A percentile compares a stretch with the other conserved stretches of the same genome.
phyloP scores from a whole-genome alignment of 2,888 invertebrate species.

The Harpagoxenus sublaevis region DNA sequence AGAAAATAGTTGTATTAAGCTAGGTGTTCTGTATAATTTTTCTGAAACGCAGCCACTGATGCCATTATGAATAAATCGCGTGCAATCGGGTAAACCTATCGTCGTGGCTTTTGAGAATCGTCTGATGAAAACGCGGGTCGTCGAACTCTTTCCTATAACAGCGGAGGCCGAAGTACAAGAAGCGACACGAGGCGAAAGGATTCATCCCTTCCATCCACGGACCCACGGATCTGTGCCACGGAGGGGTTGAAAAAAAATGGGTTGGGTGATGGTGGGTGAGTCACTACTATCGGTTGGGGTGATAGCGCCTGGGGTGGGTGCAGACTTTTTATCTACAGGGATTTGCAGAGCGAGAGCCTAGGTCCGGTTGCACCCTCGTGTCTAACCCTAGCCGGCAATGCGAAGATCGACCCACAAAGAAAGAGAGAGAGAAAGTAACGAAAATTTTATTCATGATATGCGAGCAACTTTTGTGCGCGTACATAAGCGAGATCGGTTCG shows the following conservation, averaged over 20 bases:
- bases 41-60: not conserved
- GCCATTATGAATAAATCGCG: not conserved
- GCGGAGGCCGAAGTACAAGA: slow-evolving; percentile 79
- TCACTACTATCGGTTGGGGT: slow-evolving; percentile 82
- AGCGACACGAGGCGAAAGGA: slow-evolving; percentile 78
- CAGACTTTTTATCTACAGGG: slow-evolving; percentile 84
- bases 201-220: slow-evolving; percentile 69
- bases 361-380: slow-evolving; percentile 83
- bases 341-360: slow-evolving; percentile 81
- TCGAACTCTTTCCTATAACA: slow-evolving; percentile 65
- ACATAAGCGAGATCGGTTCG: slow-evolving; percentile 55
- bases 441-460: slow-evolving; percentile 84
- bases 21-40: not conserved
- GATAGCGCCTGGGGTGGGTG: slow-evolving; percentile 79
- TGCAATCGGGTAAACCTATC: not conserved
- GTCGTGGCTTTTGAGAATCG: not conserved
- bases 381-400: slow-evolving; percentile 69
- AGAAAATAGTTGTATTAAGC: not conserved
- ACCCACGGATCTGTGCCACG: slow-evolving; percentile 75
- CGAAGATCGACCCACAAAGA: slow-evolving; percentile 69
- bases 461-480: slow-evolving; percentile 76
- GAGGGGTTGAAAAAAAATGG: slow-evolving; percentile 81
- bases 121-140: slow-evolving; percentile 50
- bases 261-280: slow-evolving; percentile 84
- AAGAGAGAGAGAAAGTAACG: slow-evolving; percentile 32